Conservation (phyloP, 1,140 invertebrate species). For the Cotesia typhae region DNA sequence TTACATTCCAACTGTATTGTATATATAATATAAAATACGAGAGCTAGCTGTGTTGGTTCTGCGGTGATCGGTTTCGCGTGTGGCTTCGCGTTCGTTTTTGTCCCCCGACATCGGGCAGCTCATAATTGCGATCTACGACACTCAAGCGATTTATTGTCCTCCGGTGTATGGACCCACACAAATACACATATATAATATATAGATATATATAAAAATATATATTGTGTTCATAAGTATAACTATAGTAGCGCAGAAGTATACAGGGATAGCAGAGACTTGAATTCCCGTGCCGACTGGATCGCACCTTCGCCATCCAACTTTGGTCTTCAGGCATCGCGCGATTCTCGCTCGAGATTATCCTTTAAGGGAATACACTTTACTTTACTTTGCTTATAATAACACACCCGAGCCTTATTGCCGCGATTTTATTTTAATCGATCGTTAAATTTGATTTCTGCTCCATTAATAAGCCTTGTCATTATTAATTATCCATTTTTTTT, state of each 20-base stretch:
- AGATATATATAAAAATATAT: too few species aligned
- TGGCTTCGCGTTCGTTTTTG: conserved; percentile 23
- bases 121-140: conserved; percentile 41
- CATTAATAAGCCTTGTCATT: too few species aligned
- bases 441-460: too few species aligned
- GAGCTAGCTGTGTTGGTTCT: not conserved
- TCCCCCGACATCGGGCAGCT: conserved; percentile 26
- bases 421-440: too few species aligned
- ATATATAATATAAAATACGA: not conserved
- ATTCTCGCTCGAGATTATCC: conserved; percentile 28
- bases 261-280: not conserved
- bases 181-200: too few species aligned
- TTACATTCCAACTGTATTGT: not conserved
- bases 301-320: conserved; percentile 29
- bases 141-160: conserved; percentile 37
- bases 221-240: too few species aligned
- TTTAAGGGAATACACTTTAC: conserved; percentile 28
- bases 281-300: conserved; percentile 28
- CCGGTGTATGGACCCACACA: not conserved
- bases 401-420: too few species aligned
- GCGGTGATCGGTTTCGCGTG: not conserved
- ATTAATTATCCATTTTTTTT: too few species aligned
- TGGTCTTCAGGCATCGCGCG: conserved; percentile 18
- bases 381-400: not conserved
- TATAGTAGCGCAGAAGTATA: too few species aligned